These are phyloP conservation scores for Drosophila tani DNA, from an alignment of 1,140 invertebrate species.

Conservation along the genomic window DNA sequence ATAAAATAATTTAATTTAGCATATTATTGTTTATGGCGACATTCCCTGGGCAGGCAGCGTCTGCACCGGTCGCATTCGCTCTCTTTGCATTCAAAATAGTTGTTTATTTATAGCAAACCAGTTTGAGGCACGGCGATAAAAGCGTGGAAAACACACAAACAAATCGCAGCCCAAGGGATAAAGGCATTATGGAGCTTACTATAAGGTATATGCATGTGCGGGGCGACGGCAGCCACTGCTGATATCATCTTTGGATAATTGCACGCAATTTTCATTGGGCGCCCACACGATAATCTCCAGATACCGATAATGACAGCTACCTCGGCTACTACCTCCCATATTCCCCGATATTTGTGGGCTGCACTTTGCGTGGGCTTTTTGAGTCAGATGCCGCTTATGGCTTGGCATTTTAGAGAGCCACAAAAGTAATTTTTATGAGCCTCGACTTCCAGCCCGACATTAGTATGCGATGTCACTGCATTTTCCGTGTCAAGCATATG, in stretches of 20 bases:
- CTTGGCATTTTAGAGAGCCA: constrained; percentile 47
- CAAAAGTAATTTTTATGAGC: constrained; percentile 67
- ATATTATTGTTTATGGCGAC: constrained; percentile 28
- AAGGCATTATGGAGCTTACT: constrained; percentile 11
- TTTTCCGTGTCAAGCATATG: constrained; percentile 80
- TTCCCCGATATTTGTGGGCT: constrained; percentile 32
- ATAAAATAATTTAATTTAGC: constrained; percentile 5
- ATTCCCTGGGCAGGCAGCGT: constrained; percentile 34
- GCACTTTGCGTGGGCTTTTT: constrained; percentile 36
- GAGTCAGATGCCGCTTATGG: constrained; percentile 13
- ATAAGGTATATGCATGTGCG: constrained; percentile 11
- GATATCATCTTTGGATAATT: constrained; percentile 78
- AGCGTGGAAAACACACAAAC: constrained; percentile 32
- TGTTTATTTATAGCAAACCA: constrained; percentile 75
- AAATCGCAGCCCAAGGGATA: constrained; percentile 13
- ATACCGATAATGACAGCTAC: constrained; percentile 30
- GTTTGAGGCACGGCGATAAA: constrained; percentile 40
- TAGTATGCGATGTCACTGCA: constrained; percentile 66
- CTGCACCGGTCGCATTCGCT: constrained; percentile 31
- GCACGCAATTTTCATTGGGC: constrained; percentile 74
- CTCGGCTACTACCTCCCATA: not conserved
- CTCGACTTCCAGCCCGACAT: constrained; percentile 60
- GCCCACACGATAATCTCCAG: constrained; percentile 58
- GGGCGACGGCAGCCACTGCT: constrained; percentile 35
- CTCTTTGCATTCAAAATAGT: constrained; percentile 48